Evolutionary conservation across 2,888 invertebrate genomes (phyloP).

Genomic region (Clivina fossor): DNA sequence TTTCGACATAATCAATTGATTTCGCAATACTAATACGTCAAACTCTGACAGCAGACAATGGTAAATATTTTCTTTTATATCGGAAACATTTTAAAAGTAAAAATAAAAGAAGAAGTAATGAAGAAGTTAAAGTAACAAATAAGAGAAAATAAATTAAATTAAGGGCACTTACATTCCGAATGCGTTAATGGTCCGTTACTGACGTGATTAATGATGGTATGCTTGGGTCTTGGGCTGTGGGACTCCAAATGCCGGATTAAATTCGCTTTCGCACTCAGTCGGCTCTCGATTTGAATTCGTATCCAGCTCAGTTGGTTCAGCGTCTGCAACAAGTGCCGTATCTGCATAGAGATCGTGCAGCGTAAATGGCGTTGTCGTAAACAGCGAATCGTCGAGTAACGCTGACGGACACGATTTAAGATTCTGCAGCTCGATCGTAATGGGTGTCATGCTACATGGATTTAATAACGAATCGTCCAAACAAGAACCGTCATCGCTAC

Average conservation of each 20-base stretch:
- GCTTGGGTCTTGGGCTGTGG: not conserved
- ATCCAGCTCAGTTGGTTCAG: no score
- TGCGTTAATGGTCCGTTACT: constrained; percentile 15
- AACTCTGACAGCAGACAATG: no score
- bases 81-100: no score
- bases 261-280: constrained; percentile 18
- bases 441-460: constrained; percentile 49
- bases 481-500: constrained; percentile 49
- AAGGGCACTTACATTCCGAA: constrained; percentile 19
- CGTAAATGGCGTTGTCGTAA: constrained; percentile 59
- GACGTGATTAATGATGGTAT: constrained; percentile 3
- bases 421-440: constrained; percentile 55
- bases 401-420: constrained; percentile 51
- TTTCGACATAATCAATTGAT: no score
- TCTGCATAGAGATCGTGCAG: constrained; percentile 54
- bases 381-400: constrained; percentile 54
- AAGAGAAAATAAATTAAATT: not conserved
- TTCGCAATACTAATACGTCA: no score
- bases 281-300: constrained; percentile 50
- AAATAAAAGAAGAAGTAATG: not conserved
- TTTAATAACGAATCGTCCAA: constrained; percentile 41
- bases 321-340: no score
- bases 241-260: constrained; percentile 35
- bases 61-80: no score
- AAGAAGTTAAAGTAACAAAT: not conserved